Evolutionary conservation across 2,888 invertebrate species (phyloP), one percentile per base, ranked within the genome.

Genomic region (Cataglyphis altisquamis): DNA sequence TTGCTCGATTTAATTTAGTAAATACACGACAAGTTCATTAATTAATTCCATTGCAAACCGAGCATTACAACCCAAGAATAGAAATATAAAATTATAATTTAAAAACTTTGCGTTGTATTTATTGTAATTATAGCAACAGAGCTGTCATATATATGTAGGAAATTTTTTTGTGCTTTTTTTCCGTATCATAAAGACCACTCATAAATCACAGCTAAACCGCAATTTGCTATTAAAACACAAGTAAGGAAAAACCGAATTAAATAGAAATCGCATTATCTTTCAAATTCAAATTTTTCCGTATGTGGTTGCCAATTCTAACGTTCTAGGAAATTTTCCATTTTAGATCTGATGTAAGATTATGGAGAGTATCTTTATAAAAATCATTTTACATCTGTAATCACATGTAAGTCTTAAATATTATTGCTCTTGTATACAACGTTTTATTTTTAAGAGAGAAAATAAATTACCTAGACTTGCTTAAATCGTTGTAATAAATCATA

Each of bases 401-500:
- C 60, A 5, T 21, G 18, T n/a, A 8, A 12, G n/a, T 62, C 18
- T 73, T 66, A 74, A 74, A 32, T 64, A 63, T 10, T 18, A 12
- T 48, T 21, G 36, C 3, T 36, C 18, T 6, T 36, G 18, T 10
- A 12, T 15, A 18, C 32, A 70, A 70, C 15, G 36, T 32, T 41
- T 74, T 15, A 15, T 66, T 62, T 60, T 8, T n/a, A 21, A 64
- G 48, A 12, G 21, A 32, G n/a, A 15, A 64, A 74, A 48, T 8
- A 3, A 64, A 74, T 64, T 48, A 48, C 36, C 41, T 10, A n/a
- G 15, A 29, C 10, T 55, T 39, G 18, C 3, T 45, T 45, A 29
- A 72, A 60, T 18, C 62, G 15, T 78, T 29, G 29, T 21, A 36
- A 78, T 68, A 77, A 68, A 77, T 77, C 29, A 77, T 55, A 70